Evolutionary conservation across 1,140 invertebrate species (phyloP).

Genomic region (Pectinophora gossypiella): DNA sequence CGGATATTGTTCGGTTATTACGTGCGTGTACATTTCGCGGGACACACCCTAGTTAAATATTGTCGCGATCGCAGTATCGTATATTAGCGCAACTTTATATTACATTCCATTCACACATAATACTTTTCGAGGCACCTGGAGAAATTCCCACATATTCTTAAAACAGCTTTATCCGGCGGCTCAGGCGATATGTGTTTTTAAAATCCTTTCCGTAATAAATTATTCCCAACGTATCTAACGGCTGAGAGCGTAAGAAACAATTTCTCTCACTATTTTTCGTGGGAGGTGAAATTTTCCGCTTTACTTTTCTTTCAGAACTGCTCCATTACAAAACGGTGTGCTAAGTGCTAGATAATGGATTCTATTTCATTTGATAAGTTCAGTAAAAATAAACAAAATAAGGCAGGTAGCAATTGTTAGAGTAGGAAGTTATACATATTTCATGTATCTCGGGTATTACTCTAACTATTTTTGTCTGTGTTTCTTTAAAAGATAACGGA

Average conservation of each 20-base stretch:
- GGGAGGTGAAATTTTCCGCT: background rate
- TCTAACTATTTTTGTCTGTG: no score
- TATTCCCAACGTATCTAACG: conserved; percentile 42
- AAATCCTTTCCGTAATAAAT: conserved; percentile 66
- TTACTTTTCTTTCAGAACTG: background rate
- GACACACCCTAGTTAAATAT: no score
- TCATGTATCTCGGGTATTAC: no score
- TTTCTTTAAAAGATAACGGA: no score
- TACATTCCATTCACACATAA: background rate
- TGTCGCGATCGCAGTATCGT: no score
- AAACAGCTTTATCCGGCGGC: conserved; percentile 47
- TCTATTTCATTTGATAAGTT: no score
- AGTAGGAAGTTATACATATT: no score
- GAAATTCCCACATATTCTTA: conserved; percentile 63
- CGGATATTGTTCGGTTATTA: background rate
- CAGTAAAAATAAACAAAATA: no score
- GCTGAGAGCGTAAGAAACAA: conserved; percentile 37
- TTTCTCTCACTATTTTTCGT: conserved; percentile 35
- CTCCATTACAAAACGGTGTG: background rate
- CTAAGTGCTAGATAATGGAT: no score
- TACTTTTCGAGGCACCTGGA: conserved; percentile 35
- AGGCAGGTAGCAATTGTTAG: no score
- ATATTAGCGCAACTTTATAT: no score
- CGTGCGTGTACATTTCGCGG: no score
- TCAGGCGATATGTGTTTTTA: conserved; percentile 52